Evolutionary conservation across 1,140 invertebrate species (phyloP).

Genomic region (Drosophila nikananu): DNA sequence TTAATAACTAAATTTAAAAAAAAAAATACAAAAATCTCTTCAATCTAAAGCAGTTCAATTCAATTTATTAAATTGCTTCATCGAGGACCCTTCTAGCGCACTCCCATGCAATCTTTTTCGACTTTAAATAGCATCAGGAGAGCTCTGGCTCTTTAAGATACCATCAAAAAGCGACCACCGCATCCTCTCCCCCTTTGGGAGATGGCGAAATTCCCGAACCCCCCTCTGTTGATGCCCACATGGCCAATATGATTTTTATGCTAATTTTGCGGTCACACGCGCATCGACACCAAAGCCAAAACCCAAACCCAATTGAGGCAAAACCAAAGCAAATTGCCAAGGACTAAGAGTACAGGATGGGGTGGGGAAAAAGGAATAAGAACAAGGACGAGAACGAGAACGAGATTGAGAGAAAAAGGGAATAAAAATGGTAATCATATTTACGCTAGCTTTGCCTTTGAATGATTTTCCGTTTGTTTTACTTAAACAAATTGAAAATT

Average conservation of each 20-base stretch:
- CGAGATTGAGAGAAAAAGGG: conserved; percentile 46
- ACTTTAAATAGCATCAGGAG: conserved; percentile 28
- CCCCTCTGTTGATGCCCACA: conserved; percentile 43
- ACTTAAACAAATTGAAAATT: conserved; percentile 84
- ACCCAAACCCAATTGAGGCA: conserved; percentile 39
- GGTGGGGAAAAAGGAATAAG: not conserved
- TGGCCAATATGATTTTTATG: conserved; percentile 82
- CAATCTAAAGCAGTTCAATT: not conserved
- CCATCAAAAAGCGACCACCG: conserved; percentile 27
- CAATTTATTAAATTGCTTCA: conserved; percentile 19
- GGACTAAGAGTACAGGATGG: conserved; percentile 29
- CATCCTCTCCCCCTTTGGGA: not conserved
- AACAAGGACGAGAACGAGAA: conserved; percentile 30
- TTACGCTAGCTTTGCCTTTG: conserved; percentile 63
- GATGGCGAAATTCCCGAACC: conserved; percentile 10
- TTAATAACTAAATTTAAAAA: not conserved
- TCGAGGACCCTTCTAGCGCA: not conserved
- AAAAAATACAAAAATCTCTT: not conserved
- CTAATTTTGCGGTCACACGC: conserved; percentile 80
- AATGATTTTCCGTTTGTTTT: conserved; percentile 76
- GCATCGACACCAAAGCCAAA: conserved; percentile 57
- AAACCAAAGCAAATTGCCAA: conserved; percentile 70
- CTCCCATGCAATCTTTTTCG: conserved; percentile 14
- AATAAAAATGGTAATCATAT: conserved; percentile 79
- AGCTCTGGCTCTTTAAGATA: conserved; percentile 34